phyloP scores from a whole-genome alignment of 2,113 vertebrate species.

The Ptychochromis oligacanthus region DNA sequence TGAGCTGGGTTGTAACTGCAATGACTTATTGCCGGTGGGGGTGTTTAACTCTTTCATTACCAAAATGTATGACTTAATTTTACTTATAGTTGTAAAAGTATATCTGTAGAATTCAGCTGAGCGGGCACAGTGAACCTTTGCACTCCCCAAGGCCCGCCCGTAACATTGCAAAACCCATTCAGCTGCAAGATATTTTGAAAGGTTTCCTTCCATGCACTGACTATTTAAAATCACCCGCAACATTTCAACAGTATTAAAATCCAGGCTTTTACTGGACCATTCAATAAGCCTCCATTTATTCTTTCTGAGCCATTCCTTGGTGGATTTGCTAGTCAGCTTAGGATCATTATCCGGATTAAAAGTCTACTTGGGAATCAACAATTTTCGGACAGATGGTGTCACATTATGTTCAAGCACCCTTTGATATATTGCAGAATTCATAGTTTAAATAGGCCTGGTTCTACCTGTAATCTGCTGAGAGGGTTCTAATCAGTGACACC shows the following conservation, averaged over 20 bases:
- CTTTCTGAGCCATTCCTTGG: conserved; percentile 1
- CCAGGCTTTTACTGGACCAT: neutral
- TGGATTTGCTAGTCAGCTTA: neutral
- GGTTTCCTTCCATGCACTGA: neutral
- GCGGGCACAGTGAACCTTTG: neutral
- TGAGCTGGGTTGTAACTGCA: neutral
- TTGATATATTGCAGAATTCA: neutral
- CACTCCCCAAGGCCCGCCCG: neutral
- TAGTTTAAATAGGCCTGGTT: neutral
- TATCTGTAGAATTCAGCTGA: neutral
- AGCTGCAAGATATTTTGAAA: neutral
- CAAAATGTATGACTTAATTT: neutral
- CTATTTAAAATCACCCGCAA: neutral
- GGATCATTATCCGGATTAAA: neutral
- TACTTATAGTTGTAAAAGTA: neutral
- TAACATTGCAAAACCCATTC: neutral
- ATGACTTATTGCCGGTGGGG: neutral
- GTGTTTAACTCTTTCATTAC: neutral
- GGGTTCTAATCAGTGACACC: neutral
- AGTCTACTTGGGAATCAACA: neutral
- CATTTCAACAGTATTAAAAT: conserved; percentile 1
- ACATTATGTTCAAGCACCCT: neutral
- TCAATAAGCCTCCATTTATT: neutral
- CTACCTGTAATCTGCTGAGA: too few relatives aligned
- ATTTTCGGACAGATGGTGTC: neutral